phyloP scores from a whole-genome alignment of 2,113 vertebrate species.

The Procapra przewalskii region DNA sequence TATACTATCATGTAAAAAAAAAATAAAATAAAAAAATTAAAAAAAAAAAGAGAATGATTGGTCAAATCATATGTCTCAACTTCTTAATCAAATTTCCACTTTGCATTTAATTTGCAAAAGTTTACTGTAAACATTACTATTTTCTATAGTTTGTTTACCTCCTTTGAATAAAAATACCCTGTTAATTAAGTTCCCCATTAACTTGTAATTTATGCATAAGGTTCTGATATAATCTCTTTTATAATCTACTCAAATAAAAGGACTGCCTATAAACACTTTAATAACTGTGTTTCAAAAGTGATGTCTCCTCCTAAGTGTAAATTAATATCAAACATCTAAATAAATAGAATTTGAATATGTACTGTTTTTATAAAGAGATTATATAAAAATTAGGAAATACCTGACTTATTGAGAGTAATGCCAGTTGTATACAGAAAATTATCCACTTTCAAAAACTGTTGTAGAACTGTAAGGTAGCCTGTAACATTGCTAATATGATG shows the following conservation, averaged over 20 bases:
- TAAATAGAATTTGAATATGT: not conserved
- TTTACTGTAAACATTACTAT: not conserved
- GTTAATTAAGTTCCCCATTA: not conserved
- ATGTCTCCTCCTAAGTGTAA: not conserved
- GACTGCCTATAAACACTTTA: not conserved
- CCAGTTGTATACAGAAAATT: constrained; percentile 82
- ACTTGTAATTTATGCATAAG: not conserved
- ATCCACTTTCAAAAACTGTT: constrained; percentile 84
- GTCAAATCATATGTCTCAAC: not conserved
- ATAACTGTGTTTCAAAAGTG: not conserved
- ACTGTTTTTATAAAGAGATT: not conserved
- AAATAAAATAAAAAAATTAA: too few relatives aligned
- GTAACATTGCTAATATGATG: constrained; percentile 83
- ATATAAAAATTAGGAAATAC: constrained; percentile 70
- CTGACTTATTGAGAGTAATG: constrained; percentile 85
- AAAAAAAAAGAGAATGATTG: not conserved
- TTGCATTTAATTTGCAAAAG: not conserved
- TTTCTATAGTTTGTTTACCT: not conserved
- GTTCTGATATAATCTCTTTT: not conserved
- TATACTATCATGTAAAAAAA: too few relatives aligned
- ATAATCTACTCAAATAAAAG: not conserved
- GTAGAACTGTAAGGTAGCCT: constrained; percentile 90
- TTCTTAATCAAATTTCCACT: not conserved
- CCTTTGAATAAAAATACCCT: not conserved
- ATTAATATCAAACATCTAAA: not conserved